Evolutionary conservation across 2,113 vertebrate species (phyloP).

Genomic region (Trogon surrucura): DNA sequence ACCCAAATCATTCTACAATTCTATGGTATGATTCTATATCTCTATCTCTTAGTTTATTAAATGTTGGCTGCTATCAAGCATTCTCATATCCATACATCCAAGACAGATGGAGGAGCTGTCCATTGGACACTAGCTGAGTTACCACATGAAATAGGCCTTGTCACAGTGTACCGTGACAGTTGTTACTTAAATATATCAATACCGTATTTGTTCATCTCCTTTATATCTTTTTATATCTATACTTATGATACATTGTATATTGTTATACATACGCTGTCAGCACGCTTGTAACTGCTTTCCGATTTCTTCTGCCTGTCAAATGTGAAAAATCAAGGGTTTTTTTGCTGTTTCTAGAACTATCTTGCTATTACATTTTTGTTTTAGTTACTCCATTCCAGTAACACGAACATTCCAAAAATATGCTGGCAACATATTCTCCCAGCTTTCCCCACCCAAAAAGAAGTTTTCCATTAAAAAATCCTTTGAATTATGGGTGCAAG

Average conservation of each 20-base stretch:
- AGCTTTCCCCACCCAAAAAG: neutral
- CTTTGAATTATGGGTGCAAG: neutral
- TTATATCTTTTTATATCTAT: neutral
- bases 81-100: neutral
- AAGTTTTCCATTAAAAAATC: neutral
- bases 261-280: neutral
- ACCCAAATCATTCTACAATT: too few relatives aligned
- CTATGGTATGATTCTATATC: neutral
- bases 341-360: neutral
- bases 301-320: neutral
- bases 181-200: neutral
- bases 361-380: neutral
- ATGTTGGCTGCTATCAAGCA: neutral
- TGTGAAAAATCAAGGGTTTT: neutral
- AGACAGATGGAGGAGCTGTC: neutral
- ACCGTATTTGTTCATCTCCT: neutral
- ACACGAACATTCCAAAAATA: neutral
- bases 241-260: neutral
- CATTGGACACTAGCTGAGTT: neutral
- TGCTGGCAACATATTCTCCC: neutral
- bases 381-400: neutral
- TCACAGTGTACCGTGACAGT: neutral
- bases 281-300: neutral
- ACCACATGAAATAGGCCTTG: neutral
- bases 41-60: neutral